phyloP scores from a whole-genome alignment of 2,888 invertebrate species.

The Exephanes ischioxanthus region DNA sequence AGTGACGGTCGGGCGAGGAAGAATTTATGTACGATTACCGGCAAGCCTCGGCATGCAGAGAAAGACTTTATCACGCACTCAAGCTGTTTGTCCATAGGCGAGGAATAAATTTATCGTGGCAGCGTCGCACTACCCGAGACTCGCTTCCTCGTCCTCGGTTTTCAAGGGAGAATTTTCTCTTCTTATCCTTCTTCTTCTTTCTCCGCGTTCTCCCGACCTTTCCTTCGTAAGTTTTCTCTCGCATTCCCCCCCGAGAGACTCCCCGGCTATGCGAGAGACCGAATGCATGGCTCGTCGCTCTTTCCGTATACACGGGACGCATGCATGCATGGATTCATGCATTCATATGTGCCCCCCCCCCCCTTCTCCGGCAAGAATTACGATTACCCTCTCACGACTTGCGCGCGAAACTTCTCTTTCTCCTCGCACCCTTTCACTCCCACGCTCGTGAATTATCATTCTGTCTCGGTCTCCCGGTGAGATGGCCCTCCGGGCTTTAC shows the following conservation, averaged over 20 bases:
- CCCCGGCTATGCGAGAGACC: constrained; percentile 13
- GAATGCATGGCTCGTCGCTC: constrained; percentile 46
- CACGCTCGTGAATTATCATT: constrained; percentile 31
- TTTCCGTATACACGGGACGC: constrained; percentile 14
- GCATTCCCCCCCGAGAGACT: neutral
- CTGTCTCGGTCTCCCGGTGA: constrained; percentile 42
- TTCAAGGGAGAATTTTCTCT: constrained; percentile 52
- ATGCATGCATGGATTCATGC: constrained; percentile 40
- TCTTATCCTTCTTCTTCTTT: constrained; percentile 36
- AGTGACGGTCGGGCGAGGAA: constrained; percentile 47
- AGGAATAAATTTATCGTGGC: constrained; percentile 64
- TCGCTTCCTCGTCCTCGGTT: constrained; percentile 57
- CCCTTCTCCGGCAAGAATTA: constrained; percentile 72
- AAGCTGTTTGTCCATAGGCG: constrained; percentile 62
- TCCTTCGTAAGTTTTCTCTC: constrained; percentile 31
- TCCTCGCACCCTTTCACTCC: constrained; percentile 22
- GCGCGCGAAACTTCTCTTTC: constrained; percentile 28
- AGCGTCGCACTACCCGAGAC: constrained; percentile 49
- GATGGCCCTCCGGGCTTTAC: constrained; percentile 71
- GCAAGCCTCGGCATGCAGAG: constrained; percentile 8
- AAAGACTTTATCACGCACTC: constrained; percentile 62
- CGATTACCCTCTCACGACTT: constrained; percentile 58
- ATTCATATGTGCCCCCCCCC: constrained; percentile 57
- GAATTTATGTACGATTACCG: constrained; percentile 58
- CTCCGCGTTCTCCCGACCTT: constrained; percentile 19